Evolutionary conservation across 2,797 vertebrate species (phyloP).

Genomic region (Ambastaia sidthimunki): DNA sequence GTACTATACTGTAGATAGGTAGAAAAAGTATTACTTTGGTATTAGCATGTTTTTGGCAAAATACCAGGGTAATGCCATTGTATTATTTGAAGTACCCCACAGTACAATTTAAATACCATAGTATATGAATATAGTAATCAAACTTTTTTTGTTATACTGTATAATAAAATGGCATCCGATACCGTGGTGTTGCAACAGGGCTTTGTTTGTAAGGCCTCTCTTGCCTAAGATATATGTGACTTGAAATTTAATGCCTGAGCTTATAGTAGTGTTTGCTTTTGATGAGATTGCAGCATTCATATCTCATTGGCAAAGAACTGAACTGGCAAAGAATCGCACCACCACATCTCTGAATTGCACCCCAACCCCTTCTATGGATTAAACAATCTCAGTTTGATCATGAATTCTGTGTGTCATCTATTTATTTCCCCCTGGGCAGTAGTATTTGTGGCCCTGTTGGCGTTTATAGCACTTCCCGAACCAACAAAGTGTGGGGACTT

Average conservation of each 20-base stretch:
- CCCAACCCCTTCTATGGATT: constrained; percentile 1
- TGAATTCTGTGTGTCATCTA: constrained; percentile 23
- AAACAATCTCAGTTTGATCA: constrained; percentile 22
- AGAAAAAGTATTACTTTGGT: no score
- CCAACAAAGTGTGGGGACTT: constrained; percentile 53
- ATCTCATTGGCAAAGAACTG: not conserved
- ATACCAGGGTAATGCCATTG: not conserved
- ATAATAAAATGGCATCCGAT: not conserved
- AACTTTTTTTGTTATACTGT: not conserved
- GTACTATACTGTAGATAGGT: no score
- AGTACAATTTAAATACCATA: not conserved
- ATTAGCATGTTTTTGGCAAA: not conserved
- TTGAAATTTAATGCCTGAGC: not conserved
- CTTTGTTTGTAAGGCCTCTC: not conserved
- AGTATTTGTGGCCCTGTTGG: constrained; percentile 61
- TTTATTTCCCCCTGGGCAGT: constrained; percentile 54
- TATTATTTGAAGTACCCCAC: not conserved
- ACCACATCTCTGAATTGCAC: not conserved
- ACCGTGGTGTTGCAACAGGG: not conserved
- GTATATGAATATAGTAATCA: not conserved
- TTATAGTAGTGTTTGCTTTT: not conserved
- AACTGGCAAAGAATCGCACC: not conserved
- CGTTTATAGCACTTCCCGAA: constrained; percentile 62
- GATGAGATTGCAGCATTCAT: not conserved
- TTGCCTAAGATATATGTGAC: not conserved